phyloP scores from a whole-genome alignment of 2,797 vertebrate genomes.

The Phataginus tetradactyla region DNA sequence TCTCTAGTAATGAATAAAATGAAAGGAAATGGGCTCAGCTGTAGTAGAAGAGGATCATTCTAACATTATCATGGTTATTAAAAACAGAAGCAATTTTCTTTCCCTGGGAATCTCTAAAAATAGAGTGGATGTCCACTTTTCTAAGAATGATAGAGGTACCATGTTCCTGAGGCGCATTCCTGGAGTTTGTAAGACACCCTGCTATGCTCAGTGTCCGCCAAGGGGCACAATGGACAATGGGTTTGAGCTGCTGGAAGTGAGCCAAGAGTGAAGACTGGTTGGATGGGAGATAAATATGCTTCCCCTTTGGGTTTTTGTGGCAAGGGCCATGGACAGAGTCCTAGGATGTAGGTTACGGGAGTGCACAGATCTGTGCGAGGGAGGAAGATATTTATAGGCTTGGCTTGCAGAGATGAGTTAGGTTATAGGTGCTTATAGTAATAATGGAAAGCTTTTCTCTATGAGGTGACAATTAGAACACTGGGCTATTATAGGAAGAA shows the following conservation, averaged over 20 bases:
- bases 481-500: not conserved
- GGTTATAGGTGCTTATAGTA: not conserved
- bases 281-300: not conserved
- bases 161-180: accelerated
- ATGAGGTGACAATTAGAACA: not conserved
- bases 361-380: not conserved
- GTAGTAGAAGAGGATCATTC: not conserved
- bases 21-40: not conserved
- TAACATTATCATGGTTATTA: not conserved
- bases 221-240: not conserved
- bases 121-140: not conserved
- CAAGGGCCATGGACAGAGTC: not conserved
- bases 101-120: slow-evolving; percentile 33
- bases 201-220: not conserved
- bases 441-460: not conserved
- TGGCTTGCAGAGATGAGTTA: not conserved
- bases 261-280: not conserved
- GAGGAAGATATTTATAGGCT: not conserved
- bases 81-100: slow-evolving; percentile 42
- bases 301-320: not conserved
- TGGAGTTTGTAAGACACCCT: accelerated
- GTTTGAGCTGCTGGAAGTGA: not conserved
- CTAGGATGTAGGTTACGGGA: too few species aligned
- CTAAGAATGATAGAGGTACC: not conserved
- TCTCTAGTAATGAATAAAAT: not conserved